Evolutionary conservation across 2,888 invertebrate genomes (phyloP).

Genomic region (Megastigmus dorsalis): DNA sequence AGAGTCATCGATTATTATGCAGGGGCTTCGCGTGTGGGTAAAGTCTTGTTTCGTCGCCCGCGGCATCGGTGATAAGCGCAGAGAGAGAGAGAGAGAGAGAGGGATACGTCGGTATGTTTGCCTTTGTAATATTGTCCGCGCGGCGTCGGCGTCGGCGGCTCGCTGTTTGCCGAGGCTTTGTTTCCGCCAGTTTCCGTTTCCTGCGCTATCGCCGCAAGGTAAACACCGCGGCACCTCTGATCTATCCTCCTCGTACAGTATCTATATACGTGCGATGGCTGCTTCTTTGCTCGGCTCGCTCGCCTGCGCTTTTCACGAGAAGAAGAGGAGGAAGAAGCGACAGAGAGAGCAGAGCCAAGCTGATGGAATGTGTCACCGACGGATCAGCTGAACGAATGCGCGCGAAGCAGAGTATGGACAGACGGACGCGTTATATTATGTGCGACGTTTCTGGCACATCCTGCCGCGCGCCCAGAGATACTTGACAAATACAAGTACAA

Average conservation of each 20-base stretch:
- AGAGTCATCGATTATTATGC: slow-evolving; percentile 34
- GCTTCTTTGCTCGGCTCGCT: background rate
- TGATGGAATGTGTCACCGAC: slow-evolving; percentile 35
- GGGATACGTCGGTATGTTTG: slow-evolving; percentile 65
- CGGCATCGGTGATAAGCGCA: slow-evolving; percentile 1
- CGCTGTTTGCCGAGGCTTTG: slow-evolving; percentile 71
- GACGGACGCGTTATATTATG: too few species aligned
- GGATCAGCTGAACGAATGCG: too few species aligned
- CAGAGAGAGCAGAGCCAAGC: too few species aligned
- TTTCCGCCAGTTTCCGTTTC: slow-evolving; percentile 74
- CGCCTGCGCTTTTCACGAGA: slow-evolving; percentile 18
- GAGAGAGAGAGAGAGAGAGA: background rate
- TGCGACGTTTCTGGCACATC: slow-evolving; percentile 27
- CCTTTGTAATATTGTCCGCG: slow-evolving; percentile 67
- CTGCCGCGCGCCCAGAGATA: background rate
- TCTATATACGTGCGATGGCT: slow-evolving; percentile 22
- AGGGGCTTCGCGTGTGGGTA: background rate
- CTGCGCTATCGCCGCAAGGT: slow-evolving; percentile 64
- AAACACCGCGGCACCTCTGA: slow-evolving; percentile 71
- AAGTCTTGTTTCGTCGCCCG: slow-evolving; percentile 11
- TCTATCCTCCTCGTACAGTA: too few species aligned
- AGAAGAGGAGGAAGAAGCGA: background rate
- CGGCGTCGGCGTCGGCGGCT: slow-evolving; percentile 59
- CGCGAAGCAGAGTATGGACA: too few species aligned
- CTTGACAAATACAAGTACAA: background rate